phyloP scores from a whole-genome alignment of 2,113 vertebrate species.

The Alaudala cheleensis region DNA sequence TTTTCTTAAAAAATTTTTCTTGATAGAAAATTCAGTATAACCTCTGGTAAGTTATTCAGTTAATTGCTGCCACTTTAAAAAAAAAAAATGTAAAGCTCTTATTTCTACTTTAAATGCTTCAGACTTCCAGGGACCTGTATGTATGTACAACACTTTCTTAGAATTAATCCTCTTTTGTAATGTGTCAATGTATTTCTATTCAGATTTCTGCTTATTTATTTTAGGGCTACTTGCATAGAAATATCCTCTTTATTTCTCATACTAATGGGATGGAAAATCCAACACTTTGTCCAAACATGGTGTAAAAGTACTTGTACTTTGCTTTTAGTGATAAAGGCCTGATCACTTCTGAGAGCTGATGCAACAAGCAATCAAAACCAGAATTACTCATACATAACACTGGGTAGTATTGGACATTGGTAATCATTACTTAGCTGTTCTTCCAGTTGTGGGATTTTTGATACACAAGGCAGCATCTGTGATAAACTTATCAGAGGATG shows the following conservation, averaged over 20 bases:
- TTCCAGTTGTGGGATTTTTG: not conserved
- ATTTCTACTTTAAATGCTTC: not conserved
- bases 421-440: conserved; percentile 2
- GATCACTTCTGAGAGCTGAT: not conserved
- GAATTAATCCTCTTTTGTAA: not conserved
- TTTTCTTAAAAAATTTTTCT: not conserved
- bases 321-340: not conserved
- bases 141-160: not conserved
- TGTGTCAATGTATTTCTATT: not conserved
- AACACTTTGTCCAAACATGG: not conserved
- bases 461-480: not conserved
- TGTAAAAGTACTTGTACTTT: not conserved
- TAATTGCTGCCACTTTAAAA: not conserved
- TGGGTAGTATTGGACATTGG: not conserved
- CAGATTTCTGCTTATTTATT: not conserved
- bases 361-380: not conserved
- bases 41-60: not conserved
- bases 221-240: not conserved
- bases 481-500: not conserved
- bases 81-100: not conserved
- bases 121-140: not conserved
- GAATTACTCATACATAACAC: not conserved
- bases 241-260: not conserved
- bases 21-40: not conserved
- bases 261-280: not conserved